Base-by-base conservation (phyloP, 2,888 invertebrate genomes). In the Sinelater perroti region DNA sequence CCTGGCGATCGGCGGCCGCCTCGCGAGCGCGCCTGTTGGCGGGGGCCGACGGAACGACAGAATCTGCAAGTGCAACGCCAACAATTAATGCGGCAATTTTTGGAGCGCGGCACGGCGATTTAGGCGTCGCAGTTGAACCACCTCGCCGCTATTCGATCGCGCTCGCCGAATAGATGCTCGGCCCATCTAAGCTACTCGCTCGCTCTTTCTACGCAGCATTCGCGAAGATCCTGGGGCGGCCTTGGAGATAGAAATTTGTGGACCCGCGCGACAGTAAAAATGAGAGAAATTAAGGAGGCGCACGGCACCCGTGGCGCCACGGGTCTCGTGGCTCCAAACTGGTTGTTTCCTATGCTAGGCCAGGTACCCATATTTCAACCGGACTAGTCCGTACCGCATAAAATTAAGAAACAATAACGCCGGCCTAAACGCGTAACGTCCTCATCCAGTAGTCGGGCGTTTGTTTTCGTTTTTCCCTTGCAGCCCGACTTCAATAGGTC, bases 311-410 rank as follows among this genome's bases (percentile, higher is more conserved):
- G 7, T 56, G 56, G 56, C 56, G 56, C 56, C 56, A 56, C 26
- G 30, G 50, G 35, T 56, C 49, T 56, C 33, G 47, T 56, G 56
- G 49, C 56, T 44, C 50, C 50, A 49, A 56, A 56, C 56, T 56
- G 56, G 56, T 56, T 56, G 40, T 51, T 38, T 30, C 38, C 20
- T 38, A 38, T 38, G n/a, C 3, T 10, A 38, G 38, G 18, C 38
- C 38, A 38, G 38, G 38, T 18, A 38, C 40, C 30, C 8, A 40
- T 30, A 49, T 28, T 38, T 38, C 28, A 18, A 38, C 17, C 11
- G 16, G 16, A 13, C 11, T n/a, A 26, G 24, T 42, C 13, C 24
- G 26, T 42, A 42, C 13, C 14, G 11, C 7, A 10, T 14, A 33
- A 1, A 10, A 14, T 30, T 30, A 33, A 14, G 14, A n/a, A 14